Evolutionary conservation across 2,888 invertebrate species (phyloP), one percentile per base, ranked within the genome.

Genomic region (Mythimna impura): DNA sequence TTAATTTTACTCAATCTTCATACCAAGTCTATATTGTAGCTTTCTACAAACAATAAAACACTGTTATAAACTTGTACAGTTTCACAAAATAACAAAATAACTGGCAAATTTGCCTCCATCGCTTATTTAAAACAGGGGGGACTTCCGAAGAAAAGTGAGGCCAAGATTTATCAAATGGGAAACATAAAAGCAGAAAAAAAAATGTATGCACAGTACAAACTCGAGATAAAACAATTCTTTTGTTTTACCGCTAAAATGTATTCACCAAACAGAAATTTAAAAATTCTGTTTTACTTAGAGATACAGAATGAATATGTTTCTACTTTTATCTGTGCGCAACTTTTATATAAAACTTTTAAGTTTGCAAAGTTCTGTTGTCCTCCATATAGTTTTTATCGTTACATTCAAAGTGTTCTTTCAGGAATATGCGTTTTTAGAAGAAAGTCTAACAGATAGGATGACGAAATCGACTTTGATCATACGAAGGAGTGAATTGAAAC

Each of bases 401-500:
- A 86, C 50, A 73, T 64, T 70, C 36, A 60, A 82, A 75, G 58
- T 79, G 0, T 70, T 80, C 14, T 93, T 89, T 30, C 95, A 97
- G 96, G 97, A 98, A 85, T 98, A 98, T 89, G 97, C 97, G 17
- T 97, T 98, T 86, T 93, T 98, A 83, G 98, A 98, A 91, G 98
- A 98, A 89, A 97, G 97, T 3, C 91, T 97, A 71, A 97, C 97
- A 0, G 98, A 98, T 89, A 98, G 98, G 20, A 97, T 98, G 83
- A 95, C 93, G 1, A 98, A 98, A 90, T 99, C 99, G 66, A 98
- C 98, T 20, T 96, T 99, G 69, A 97, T 99, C 78, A 98, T 99
- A 80, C 96, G 98, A 64, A 98, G 98, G 88, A 98, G 99, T 69
- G 97, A 97, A 87, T 97, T 97, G 54, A 97, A 97, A 84, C 99